phyloP scores from a whole-genome alignment of 2,113 vertebrate species.

The Naja naja region DNA sequence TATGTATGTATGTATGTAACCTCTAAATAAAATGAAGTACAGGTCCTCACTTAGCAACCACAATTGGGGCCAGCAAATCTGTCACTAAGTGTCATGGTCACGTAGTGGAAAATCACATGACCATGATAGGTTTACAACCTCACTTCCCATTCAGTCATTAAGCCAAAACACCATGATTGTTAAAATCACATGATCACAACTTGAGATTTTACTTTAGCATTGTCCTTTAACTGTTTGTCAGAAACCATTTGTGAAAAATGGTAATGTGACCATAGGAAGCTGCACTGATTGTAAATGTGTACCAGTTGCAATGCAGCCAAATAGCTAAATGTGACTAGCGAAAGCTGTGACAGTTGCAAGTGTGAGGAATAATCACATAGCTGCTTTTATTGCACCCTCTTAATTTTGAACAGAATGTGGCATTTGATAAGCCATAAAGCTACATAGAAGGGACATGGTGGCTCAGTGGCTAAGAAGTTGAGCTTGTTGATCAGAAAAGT shows the following conservation, averaged over 20 bases:
- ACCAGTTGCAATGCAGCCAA: not conserved
- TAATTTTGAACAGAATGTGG: not conserved
- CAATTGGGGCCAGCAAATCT: not conserved
- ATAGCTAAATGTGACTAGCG: not conserved
- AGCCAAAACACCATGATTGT: not conserved
- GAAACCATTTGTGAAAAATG: not conserved
- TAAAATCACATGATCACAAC: not conserved
- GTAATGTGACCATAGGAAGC: not conserved
- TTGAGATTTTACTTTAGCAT: not conserved
- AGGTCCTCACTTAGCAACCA: not conserved
- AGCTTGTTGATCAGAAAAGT: too few relatives aligned
- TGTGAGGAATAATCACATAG: not conserved
- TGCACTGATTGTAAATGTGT: not conserved
- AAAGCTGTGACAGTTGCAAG: not conserved
- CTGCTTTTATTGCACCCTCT: not conserved
- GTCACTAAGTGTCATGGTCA: not conserved
- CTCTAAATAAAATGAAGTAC: not conserved
- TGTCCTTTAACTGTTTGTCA: not conserved
- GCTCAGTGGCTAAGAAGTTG: too few relatives aligned
- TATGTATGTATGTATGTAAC: not conserved
- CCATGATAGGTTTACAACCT: not conserved
- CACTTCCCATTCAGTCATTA: not conserved
- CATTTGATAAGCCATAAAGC: not conserved
- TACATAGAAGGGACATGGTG: not conserved
- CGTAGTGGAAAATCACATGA: not conserved